These are phyloP conservation scores for Heliocidaris tuberculata DNA, from an alignment of 35 echinoderm and acorn worm species.

Conservation along the genomic window DNA sequence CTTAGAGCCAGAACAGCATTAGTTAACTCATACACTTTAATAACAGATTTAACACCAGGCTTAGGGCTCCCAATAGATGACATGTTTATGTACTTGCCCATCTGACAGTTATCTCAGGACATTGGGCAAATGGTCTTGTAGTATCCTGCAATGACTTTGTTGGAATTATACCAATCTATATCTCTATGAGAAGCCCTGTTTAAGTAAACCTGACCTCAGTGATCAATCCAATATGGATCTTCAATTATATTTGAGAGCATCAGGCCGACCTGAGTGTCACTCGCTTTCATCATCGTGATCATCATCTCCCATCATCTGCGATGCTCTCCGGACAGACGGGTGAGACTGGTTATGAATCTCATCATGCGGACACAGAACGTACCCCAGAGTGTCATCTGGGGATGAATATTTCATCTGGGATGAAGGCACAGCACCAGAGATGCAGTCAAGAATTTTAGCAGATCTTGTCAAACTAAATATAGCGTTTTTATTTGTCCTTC, in stretches of 20 bases:
- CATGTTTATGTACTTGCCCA: no score
- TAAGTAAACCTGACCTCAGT: background rate
- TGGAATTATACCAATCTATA: background rate
- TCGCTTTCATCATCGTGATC: background rate
- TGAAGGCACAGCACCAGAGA: conserved; percentile 1
- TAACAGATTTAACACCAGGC: no score
- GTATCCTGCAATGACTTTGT: background rate
- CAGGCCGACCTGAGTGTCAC: background rate
- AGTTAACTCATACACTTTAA: no score
- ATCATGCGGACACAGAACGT: conserved; percentile 6
- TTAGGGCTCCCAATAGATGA: no score
- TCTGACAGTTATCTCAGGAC: background rate
- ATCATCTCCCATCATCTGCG: background rate
- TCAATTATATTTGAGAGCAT: conserved; percentile 2
- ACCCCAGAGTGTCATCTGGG: background rate
- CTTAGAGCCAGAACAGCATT: no score
- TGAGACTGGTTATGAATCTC: conserved; percentile 4
- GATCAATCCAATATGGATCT: background rate
- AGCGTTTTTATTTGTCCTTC: background rate
- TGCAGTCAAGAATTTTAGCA: conserved; percentile 22
- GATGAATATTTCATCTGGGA: conserved; percentile 42
- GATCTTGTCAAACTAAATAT: background rate
- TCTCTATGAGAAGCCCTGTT: background rate
- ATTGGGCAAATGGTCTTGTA: background rate
- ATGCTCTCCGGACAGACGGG: background rate